Evolutionary conservation across 2,797 vertebrate species (phyloP), one percentile per base, ranked within the genome.

Genomic region (Sternotherus odoratus): DNA sequence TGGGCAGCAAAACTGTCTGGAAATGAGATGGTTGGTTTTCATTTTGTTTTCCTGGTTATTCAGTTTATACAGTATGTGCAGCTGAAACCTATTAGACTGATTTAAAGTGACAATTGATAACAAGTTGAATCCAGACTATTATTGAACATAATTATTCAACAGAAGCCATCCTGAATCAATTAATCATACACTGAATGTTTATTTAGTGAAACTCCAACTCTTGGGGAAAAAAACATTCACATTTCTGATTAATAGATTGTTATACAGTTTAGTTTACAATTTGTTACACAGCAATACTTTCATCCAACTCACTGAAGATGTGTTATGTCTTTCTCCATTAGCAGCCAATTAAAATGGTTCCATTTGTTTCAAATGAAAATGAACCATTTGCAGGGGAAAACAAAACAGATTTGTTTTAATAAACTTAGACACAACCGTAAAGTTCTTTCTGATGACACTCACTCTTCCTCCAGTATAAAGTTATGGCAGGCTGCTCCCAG

Each of bases 101-200:
- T 79, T 21, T 79, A 79, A 79, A 79, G 48, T 84, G 28, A 36
- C 86, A 69, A 82, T 56, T 3, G 10, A 51, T 60, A 39, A 96
- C 75, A 77, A 93, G 28, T 17, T 0, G 0, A 88, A 91, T 89
- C 88, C 86, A 80, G 39, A 56, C 53, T 53, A 89, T 86, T 90
- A 90, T 54, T 83, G 86, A 95, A 92, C 92, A 87, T 78, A 89
- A 74, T 94, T 94, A 88, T 91, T 94, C 89, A 95, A 53, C n/a
- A 86, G 81, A 87, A 91, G 36, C 49, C 11, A 1, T 69, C 81
- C 86, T 92, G 51, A 82, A 81, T 69, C 23, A 91, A 93, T 94
- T 92, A 84, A 92, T 83, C 77, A 33, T 24, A 84, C 86, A 90
- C 96, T 94, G 95, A 94, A 96, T 91, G 93, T 94, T 96, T 95